Percentiles rank a stretch among this genome's conserved stretches.
phyloP scores from a whole-genome alignment of 1,140 invertebrate genomes.

The Colletes gigas region DNA sequence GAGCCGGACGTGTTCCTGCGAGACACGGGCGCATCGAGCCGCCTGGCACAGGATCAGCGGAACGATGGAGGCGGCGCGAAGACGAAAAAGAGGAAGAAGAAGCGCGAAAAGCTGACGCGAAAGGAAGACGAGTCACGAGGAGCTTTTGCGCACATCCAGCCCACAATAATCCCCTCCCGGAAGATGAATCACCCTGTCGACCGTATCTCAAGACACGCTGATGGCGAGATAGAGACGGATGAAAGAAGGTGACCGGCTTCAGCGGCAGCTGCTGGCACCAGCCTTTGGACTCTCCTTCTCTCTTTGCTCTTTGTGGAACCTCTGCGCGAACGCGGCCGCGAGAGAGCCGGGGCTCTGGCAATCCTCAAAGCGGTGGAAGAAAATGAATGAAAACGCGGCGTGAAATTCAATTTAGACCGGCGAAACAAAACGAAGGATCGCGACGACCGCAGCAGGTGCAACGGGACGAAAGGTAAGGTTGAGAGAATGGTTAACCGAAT shows the following conservation, averaged over 20 bases:
- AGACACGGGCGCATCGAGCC: conserved; percentile 15
- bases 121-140: conserved; percentile 26
- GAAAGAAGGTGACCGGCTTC: conserved; percentile 57
- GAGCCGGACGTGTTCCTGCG: background rate
- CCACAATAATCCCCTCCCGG: conserved; percentile 67
- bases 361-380: conserved; percentile 34
- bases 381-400: conserved; percentile 57
- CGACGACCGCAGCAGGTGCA: background rate
- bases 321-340: background rate
- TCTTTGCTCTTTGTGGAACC: conserved; percentile 28
- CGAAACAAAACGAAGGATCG: background rate
- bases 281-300: background rate
- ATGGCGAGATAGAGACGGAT: conserved; percentile 55
- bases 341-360: background rate
- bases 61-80: background rate
- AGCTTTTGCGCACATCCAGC: conserved; percentile 49
- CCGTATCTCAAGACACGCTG: conserved; percentile 54
- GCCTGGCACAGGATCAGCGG: conserved; percentile 15
- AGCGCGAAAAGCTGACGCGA: conserved; percentile 37
- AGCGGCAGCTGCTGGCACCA: conserved; percentile 26
- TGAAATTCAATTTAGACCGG: conserved; percentile 62
- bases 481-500: conserved; percentile 23
- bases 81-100: conserved; percentile 24
- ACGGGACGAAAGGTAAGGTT: background rate
- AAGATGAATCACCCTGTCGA: conserved; percentile 72